These are phyloP conservation scores for Pandemis corylana DNA, from an alignment of 2,888 invertebrate species.

Conservation along the genomic window DNA sequence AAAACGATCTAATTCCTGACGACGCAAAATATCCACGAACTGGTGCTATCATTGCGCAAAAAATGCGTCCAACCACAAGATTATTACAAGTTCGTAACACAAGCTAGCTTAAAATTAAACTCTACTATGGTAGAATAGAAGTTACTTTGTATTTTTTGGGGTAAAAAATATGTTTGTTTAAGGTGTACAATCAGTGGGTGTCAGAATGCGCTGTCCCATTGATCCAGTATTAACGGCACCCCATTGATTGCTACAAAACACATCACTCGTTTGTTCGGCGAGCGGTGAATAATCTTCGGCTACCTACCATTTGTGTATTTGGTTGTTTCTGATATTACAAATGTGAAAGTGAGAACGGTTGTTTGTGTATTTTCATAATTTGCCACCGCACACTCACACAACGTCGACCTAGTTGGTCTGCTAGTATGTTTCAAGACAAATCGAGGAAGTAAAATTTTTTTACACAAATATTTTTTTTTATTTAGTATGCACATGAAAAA, in stretches of 20 bases:
- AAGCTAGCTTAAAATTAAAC: constrained; percentile 41
- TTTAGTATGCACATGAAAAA: no score
- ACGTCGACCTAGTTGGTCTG: not conserved
- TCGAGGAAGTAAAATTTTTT: no score
- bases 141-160: constrained; percentile 36
- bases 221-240: constrained; percentile 79
- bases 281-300: constrained; percentile 73
- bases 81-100: constrained; percentile 45
- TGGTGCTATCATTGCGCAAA: constrained; percentile 82
- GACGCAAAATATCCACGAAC: constrained; percentile 81
- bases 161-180: constrained; percentile 46
- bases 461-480: no score
- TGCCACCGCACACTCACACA: no score
- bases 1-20: constrained; percentile 81
- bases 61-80: constrained; percentile 58
- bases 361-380: no score
- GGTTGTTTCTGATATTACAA: constrained; percentile 48
- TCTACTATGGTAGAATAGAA: constrained; percentile 48
- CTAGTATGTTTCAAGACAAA: not conserved
- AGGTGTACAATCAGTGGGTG: constrained; percentile 58
- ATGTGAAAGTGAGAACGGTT: not conserved
- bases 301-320: constrained; percentile 64
- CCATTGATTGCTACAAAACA: constrained; percentile 79
- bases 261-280: constrained; percentile 74
- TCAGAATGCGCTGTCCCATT: constrained; percentile 70